phyloP scores from a whole-genome alignment of 2,113 vertebrate genomes.

The Promerops cafer region DNA sequence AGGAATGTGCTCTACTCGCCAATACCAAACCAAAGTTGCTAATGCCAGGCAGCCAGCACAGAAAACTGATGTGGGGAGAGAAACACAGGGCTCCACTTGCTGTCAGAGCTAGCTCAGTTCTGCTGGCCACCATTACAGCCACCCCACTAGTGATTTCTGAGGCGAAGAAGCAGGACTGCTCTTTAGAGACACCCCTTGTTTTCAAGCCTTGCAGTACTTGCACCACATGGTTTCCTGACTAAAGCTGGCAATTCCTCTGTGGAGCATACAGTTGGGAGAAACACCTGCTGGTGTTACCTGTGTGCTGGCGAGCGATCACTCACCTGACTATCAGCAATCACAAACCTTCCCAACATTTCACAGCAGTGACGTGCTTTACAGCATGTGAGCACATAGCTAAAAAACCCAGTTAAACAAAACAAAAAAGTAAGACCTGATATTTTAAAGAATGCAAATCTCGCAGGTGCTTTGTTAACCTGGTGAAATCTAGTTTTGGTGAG shows the following conservation, averaged over 20 bases:
- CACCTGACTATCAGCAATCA: neutral
- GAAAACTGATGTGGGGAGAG: neutral
- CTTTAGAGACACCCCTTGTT: neutral
- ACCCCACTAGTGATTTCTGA: neutral
- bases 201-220: neutral
- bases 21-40: neutral
- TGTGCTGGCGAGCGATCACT: neutral
- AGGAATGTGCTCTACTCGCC: rapidly evolving
- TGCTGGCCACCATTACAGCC: neutral
- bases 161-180: neutral
- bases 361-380: neutral
- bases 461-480: neutral
- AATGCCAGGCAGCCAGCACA: rapidly evolving
- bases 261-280: neutral
- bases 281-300: neutral
- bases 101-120: neutral
- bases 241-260: neutral
- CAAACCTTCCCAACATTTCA: neutral
- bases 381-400: neutral
- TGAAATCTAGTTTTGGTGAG: neutral
- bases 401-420: neutral
- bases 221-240: neutral
- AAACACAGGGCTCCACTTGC: neutral
- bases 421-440: neutral
- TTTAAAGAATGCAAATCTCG: neutral